Evolutionary conservation across 2,888 invertebrate genomes (phyloP).

Genomic region (Geotrupes spiniger): DNA sequence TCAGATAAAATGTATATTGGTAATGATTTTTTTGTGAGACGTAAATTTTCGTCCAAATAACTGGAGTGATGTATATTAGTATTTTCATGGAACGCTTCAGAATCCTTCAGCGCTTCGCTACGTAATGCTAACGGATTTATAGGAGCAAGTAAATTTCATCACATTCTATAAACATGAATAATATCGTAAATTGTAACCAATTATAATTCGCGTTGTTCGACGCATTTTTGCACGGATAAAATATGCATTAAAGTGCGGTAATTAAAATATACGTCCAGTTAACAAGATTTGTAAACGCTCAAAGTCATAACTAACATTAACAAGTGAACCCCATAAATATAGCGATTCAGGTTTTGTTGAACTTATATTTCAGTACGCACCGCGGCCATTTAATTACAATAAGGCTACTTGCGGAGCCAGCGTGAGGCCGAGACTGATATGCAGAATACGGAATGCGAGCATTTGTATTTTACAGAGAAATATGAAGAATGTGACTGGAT

Average conservation of each 20-base stretch:
- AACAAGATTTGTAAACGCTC: conserved; percentile 11
- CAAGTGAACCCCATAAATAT: conserved; percentile 11
- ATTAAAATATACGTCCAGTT: conserved; percentile 12
- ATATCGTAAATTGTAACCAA: too few relatives aligned
- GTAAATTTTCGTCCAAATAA: too few relatives aligned
- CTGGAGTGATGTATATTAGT: too few relatives aligned
- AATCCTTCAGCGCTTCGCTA: too few relatives aligned
- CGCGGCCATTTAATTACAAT: conserved; percentile 11
- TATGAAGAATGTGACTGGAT: conserved; percentile 28
- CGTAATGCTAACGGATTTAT: too few relatives aligned
- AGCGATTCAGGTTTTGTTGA: conserved; percentile 11
- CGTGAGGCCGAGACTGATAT: conserved; percentile 21
- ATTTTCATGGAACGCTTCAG: too few relatives aligned
- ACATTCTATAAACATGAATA: too few relatives aligned
- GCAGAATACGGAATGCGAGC: conserved; percentile 23
- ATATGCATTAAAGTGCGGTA: conserved; percentile 8
- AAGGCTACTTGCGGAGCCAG: conserved; percentile 10
- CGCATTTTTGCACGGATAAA: too few relatives aligned
- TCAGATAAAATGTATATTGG: too few relatives aligned
- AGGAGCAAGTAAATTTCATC: too few relatives aligned
- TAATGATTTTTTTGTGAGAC: too few relatives aligned
- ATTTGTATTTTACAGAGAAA: conserved; percentile 26
- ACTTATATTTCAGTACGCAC: conserved; percentile 13
- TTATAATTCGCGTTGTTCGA: too few relatives aligned
- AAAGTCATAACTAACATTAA: conserved; percentile 13